Conservation (phyloP, 2,113 vertebrate species). For the Argyrosomus japonicus region DNA sequence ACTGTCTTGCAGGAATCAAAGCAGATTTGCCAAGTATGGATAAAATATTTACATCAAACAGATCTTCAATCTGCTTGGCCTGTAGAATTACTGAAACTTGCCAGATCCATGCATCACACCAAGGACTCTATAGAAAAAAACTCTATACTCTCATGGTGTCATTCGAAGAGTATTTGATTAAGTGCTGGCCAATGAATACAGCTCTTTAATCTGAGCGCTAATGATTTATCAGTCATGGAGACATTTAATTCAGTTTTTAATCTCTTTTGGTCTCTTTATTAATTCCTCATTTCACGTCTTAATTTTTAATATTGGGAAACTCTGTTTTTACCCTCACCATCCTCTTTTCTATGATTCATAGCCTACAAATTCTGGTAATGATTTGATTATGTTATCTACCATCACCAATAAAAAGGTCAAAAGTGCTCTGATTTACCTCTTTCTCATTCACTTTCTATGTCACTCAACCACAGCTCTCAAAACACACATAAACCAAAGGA, state of each 20-base stretch:
- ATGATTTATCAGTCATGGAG: background rate
- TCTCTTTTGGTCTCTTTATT: background rate
- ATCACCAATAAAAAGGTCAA: background rate
- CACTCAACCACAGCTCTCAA: too few relatives aligned
- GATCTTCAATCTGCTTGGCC: background rate
- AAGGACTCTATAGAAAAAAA: background rate
- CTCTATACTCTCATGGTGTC: background rate
- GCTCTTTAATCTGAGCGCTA: constrained; percentile 1
- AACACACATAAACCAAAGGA: too few relatives aligned
- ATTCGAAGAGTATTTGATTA: background rate
- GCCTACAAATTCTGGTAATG: background rate
- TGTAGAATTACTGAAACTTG: background rate
- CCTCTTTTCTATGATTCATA: background rate
- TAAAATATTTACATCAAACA: background rate
- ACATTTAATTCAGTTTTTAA: background rate
- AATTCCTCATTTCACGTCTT: background rate
- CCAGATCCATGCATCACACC: background rate
- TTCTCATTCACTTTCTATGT: background rate
- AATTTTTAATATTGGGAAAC: background rate
- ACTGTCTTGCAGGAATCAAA: background rate
- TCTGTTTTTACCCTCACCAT: background rate
- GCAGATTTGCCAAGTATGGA: background rate
- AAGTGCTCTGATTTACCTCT: background rate
- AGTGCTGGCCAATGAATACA: background rate
- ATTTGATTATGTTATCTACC: background rate